Evolutionary conservation across 1,140 invertebrate species (phyloP).

Genomic region (Potamilus streckersoni): DNA sequence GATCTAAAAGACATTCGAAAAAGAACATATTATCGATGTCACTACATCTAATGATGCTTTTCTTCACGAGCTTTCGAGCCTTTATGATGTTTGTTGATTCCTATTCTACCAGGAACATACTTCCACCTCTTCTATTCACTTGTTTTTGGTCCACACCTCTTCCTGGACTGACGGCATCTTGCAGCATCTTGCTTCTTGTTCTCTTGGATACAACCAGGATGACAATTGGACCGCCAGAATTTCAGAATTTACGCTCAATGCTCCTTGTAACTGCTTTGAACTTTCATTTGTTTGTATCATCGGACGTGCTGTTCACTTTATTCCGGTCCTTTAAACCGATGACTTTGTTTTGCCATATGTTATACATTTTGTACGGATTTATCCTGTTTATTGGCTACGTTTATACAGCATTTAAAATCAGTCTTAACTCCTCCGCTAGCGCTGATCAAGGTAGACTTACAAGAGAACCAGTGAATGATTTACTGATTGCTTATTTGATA

Average conservation of each 20-base stretch:
- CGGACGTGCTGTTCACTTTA: constrained; percentile 23
- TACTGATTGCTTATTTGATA: no score
- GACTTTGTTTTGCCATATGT: constrained; percentile 35
- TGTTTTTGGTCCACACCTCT: constrained; percentile 38
- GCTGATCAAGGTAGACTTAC: no score
- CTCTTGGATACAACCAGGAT: constrained; percentile 44
- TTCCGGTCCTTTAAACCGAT: constrained; percentile 18
- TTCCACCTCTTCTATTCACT: constrained; percentile 8
- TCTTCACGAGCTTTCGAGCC: constrained; percentile 29
- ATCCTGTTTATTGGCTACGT: constrained; percentile 25
- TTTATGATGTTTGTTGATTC: constrained; percentile 32
- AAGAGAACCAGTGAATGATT: no score
- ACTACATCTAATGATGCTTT: constrained; percentile 29
- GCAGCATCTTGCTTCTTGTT: constrained; percentile 37
- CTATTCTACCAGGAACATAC: constrained; percentile 11
- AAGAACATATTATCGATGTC: constrained; percentile 24
- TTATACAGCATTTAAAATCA: constrained; percentile 9
- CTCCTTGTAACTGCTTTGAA: constrained; percentile 25
- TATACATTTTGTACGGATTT: constrained; percentile 36
- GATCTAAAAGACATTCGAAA: constrained; percentile 11
- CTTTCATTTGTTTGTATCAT: constrained; percentile 19
- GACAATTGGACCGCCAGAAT: constrained; percentile 39
- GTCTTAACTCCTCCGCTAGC: no score
- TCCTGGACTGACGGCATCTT: constrained; percentile 36
- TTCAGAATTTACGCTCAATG: constrained; percentile 32